Percentiles rank a stretch among this genome's conserved stretches.
Conservation (phyloP, 2,113 vertebrate genomes). For the Phalacrocorax pelagicus region DNA sequence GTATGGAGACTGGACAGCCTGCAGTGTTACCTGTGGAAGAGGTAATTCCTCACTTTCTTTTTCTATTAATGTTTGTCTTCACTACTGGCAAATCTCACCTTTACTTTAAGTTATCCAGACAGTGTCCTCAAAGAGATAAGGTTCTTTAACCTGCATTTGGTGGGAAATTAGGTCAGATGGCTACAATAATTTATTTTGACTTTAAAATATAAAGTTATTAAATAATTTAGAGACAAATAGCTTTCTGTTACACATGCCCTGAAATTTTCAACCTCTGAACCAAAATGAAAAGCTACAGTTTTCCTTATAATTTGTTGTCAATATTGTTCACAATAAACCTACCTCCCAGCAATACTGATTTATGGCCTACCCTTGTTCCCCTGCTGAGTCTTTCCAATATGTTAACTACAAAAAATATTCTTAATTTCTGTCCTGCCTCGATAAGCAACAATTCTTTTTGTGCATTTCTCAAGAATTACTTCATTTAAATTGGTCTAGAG, state of each 20-base stretch:
- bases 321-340: background rate
- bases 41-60: conserved; percentile 71
- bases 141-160: background rate
- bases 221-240: background rate
- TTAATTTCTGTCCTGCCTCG: background rate
- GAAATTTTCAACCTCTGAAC: background rate
- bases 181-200: background rate
- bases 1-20: conserved; percentile 89
- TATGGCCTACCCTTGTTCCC: background rate
- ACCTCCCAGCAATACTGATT: background rate
- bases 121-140: background rate
- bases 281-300: background rate
- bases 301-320: background rate
- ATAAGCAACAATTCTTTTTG: background rate
- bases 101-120: background rate
- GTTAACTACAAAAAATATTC: background rate
- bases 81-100: background rate
- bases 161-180: background rate
- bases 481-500: background rate
- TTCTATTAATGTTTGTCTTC: background rate
- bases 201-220: background rate
- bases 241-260: background rate
- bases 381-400: background rate
- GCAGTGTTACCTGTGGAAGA: conserved; percentile 90
- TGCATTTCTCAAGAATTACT: background rate